phyloP scores from a whole-genome alignment of 2,888 invertebrate species.

The Hirtodrosophila cameraria region DNA sequence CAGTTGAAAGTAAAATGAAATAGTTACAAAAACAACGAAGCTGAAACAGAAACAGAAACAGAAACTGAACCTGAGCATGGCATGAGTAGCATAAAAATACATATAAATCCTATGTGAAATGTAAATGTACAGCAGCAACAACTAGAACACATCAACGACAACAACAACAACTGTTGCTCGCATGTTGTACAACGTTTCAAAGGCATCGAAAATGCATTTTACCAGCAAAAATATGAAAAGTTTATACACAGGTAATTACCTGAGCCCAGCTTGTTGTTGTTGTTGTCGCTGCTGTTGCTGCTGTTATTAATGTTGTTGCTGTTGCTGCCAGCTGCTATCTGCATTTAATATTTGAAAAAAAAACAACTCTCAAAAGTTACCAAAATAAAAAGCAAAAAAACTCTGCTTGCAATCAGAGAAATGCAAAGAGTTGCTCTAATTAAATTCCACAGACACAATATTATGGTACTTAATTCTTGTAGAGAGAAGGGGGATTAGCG shows the following conservation, averaged over 20 bases:
- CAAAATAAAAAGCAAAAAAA: slow-evolving; percentile 15
- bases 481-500: background rate
- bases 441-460: slow-evolving; percentile 55
- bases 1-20: slow-evolving; percentile 70
- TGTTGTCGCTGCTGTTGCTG: slow-evolving; percentile 3
- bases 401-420: slow-evolving; percentile 43
- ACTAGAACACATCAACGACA: slow-evolving; percentile 58
- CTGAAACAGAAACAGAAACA: slow-evolving; percentile 42
- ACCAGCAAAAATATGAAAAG: slow-evolving; percentile 61
- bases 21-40: slow-evolving; percentile 38
- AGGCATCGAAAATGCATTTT: slow-evolving; percentile 48
- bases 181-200: slow-evolving; percentile 52
- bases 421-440: slow-evolving; percentile 52
- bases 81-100: slow-evolving; percentile 59
- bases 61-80: slow-evolving; percentile 50
- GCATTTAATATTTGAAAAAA: slow-evolving; percentile 33
- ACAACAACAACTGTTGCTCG: slow-evolving; percentile 42
- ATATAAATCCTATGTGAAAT: slow-evolving; percentile 50
- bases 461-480: slow-evolving; percentile 28
- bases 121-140: slow-evolving; percentile 50
- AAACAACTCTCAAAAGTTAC: slow-evolving; percentile 13
- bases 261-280: slow-evolving; percentile 52
- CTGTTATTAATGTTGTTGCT: slow-evolving; percentile 10
- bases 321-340: slow-evolving; percentile 14
- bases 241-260: slow-evolving; percentile 62